Base-by-base conservation (phyloP, 2,113 vertebrate genomes). In the Solea solea region DNA sequence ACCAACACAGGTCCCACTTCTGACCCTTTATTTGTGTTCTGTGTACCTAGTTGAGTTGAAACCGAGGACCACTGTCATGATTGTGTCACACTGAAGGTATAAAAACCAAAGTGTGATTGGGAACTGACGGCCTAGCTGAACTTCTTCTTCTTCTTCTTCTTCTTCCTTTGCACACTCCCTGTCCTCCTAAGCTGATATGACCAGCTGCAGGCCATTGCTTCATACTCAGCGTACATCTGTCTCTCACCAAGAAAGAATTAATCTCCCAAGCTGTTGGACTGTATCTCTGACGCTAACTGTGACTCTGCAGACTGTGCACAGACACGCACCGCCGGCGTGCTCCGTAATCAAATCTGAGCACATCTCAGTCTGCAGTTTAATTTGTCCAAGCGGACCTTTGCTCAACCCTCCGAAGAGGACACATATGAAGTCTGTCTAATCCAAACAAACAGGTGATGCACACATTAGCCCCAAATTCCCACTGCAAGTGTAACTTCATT, bases 371-470 rank as follows among this genome's bases (percentile, higher is more conserved):
- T 56, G 61, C 14, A 12, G 13, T 42, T 81, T 72, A 59, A 42
- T 73, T 81, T 73, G 61, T 53, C 25, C 45, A 58, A 41, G 25
- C 44, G 3, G 69, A 81, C 83, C 78, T 90, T 67, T 56, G 72
- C 60, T 73, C 77, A 56, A 42, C 69, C 64, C 70, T 69, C 53
- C 53, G 61, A 69, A 72, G 76, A 83, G 72, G 80, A 89, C 72
- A 69, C 81, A 79, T 55, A 41, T 80, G 83, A 83, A 74, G 77
- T 70, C 87, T 66, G 64, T 73, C 57, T 77, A 74, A 85, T 82
- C 82, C 74, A 89, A 86, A 88, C 65, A 88, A 87, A 88, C 83
- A 91, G 83, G 78, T 86, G 83, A 90, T 79, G 79, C 69, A 52
- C 80, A 73, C 84, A 84, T 88, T 89, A 85, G 82, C 80, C 81